Evolutionary conservation across 1,140 invertebrate species (phyloP).

Genomic region (Lasioglossum albipes): DNA sequence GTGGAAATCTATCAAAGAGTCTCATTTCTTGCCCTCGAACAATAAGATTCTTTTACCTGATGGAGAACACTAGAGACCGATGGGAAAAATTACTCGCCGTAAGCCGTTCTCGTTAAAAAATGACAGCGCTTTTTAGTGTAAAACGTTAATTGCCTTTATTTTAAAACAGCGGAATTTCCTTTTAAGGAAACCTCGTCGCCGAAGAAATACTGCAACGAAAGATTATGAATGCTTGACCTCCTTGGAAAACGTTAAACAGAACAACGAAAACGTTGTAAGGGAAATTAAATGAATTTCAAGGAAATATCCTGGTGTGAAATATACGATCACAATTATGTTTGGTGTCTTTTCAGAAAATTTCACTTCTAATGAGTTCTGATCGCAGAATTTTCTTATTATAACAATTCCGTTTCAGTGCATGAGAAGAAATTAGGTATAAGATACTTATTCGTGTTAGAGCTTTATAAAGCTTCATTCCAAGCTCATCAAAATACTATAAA

Average conservation of each 20-base stretch:
- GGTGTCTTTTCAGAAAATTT: no score
- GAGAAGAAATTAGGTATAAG: no score
- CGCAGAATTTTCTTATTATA: background rate
- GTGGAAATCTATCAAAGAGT: conserved; percentile 15
- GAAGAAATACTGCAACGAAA: background rate
- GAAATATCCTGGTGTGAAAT: background rate
- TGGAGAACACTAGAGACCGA: background rate
- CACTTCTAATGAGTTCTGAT: background rate
- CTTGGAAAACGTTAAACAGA: background rate
- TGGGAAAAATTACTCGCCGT: conserved; percentile 24
- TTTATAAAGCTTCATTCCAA: background rate
- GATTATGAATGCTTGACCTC: conserved; percentile 4
- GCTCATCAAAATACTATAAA: no score
- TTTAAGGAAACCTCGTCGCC: background rate
- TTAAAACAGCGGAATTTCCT: background rate
- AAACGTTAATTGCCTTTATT: conserved; percentile 45
- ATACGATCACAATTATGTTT: background rate
- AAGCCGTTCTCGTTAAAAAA: conserved; percentile 4
- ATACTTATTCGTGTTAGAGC: no score
- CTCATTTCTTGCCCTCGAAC: background rate
- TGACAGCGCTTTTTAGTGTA: conserved; percentile 12
- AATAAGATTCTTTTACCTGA: background rate
- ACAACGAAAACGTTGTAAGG: conserved; percentile 1
- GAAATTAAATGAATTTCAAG: conserved; percentile 13
- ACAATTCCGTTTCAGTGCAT: no score